phyloP scores from a whole-genome alignment of 2,797 vertebrate genomes.

The Tolypeutes matacus region DNA sequence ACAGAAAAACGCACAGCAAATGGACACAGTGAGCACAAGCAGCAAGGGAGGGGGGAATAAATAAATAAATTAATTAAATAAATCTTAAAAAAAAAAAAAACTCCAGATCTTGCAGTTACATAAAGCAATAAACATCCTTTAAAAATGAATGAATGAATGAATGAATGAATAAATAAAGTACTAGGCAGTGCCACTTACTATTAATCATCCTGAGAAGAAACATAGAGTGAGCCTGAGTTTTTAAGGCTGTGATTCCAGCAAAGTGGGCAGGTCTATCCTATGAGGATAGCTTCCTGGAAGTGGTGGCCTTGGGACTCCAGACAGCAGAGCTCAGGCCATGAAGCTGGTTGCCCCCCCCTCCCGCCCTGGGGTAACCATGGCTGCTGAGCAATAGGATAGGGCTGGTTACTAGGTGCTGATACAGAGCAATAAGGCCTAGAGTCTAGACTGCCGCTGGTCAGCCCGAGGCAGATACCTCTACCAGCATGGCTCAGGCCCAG shows the following conservation, averaged over 20 bases:
- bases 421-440: background rate
- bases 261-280: background rate
- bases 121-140: too few species aligned
- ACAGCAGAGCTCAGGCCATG: background rate
- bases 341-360: background rate
- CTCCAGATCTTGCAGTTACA: too few species aligned
- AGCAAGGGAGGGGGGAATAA: too few species aligned
- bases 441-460: background rate
- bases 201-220: background rate
- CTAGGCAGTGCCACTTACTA: background rate
- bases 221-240: background rate
- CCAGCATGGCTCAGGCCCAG: background rate
- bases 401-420: background rate
- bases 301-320: background rate
- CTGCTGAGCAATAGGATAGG: background rate
- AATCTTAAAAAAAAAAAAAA: too few species aligned
- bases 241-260: background rate
- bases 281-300: conserved; percentile 4
- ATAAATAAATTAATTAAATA: too few species aligned
- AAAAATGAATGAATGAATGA: too few species aligned
- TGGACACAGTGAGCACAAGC: too few species aligned
- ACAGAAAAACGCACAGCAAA: too few species aligned
- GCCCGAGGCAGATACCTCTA: background rate
- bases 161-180: too few species aligned
- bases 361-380: fast-evolving